phyloP scores from a whole-genome alignment of 2,888 invertebrate genomes.

The Drosophila emarginata region DNA sequence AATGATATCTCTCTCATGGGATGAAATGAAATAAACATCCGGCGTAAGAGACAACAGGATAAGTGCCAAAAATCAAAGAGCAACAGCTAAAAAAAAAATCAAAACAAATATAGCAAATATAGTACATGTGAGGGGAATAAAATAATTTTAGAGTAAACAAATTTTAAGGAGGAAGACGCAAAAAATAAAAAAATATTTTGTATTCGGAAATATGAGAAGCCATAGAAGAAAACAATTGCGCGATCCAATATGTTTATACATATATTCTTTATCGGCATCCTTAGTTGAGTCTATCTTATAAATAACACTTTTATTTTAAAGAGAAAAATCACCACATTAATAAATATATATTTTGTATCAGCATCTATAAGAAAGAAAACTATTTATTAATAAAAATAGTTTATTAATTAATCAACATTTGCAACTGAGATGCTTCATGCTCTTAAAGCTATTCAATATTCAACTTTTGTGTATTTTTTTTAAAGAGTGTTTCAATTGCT shows the following conservation, averaged over 20 bases:
- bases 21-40: constrained; percentile 62
- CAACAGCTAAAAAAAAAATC: background rate
- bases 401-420: too few species aligned
- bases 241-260: background rate
- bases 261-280: background rate
- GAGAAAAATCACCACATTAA: too few species aligned
- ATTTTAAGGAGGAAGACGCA: background rate
- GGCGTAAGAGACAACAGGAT: constrained; percentile 21
- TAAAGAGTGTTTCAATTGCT: too few species aligned
- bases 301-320: too few species aligned
- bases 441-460: too few species aligned
- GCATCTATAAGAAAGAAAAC: too few species aligned
- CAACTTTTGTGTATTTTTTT: too few species aligned
- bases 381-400: too few species aligned
- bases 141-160: background rate
- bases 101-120: background rate
- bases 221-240: background rate
- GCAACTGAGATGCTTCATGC: too few species aligned
- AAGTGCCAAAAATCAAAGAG: constrained; percentile 5
- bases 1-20: constrained; percentile 35
- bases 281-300: too few species aligned
- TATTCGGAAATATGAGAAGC: background rate
- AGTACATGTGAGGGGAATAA: too few species aligned
- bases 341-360: too few species aligned
- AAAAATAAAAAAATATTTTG: background rate